Conservation (phyloP, 2,797 vertebrate genomes). For the Mormyrops attenuatus region DNA sequence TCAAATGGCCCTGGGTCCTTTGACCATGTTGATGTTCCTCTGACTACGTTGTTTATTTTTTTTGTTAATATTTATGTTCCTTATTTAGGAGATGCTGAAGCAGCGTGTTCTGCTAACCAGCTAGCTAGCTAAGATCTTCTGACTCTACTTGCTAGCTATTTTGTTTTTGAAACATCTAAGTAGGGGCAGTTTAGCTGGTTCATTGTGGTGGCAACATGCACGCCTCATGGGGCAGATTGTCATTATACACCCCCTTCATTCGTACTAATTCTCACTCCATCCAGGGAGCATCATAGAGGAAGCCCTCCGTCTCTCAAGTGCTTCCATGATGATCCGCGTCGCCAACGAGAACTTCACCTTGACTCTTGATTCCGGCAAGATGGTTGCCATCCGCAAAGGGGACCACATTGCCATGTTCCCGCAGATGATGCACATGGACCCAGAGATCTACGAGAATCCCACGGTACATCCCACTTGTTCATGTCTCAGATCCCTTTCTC, state of each 20-base stretch:
- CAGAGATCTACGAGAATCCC: slow-evolving; percentile 45
- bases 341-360: slow-evolving; percentile 41
- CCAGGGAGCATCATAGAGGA: slow-evolving; percentile 48
- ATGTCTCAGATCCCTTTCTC: neutral
- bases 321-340: slow-evolving; percentile 50
- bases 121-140: neutral
- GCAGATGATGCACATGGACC: slow-evolving; percentile 46
- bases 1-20: neutral
- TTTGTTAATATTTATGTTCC: too few relatives aligned
- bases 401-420: slow-evolving; percentile 48
- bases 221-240: neutral
- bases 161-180: neutral
- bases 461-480: slow-evolving; percentile 31
- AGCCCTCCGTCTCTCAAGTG: slow-evolving; percentile 48
- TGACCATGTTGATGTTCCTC: neutral
- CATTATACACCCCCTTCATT: neutral
- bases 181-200: neutral
- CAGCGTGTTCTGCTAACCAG: neutral
- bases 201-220: neutral
- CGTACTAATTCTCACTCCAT: neutral
- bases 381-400: slow-evolving; percentile 41
- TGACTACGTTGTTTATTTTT: too few relatives aligned
- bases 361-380: slow-evolving; percentile 36
- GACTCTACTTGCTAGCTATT: neutral
- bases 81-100: neutral